phyloP scores from a whole-genome alignment of 2,797 vertebrate species.

The Pseudocheirus occidentalis region DNA sequence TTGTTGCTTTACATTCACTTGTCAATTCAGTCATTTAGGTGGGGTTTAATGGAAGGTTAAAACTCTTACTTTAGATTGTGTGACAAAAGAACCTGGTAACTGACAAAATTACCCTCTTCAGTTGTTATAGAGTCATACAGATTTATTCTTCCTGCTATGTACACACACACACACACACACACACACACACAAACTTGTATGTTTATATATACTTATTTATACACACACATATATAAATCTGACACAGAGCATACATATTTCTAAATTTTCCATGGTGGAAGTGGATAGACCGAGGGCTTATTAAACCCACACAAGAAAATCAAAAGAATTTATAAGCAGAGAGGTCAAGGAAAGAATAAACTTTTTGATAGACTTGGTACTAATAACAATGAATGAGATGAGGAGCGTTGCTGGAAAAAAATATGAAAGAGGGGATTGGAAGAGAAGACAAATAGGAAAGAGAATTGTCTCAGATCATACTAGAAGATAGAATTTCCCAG shows the following conservation, averaged over 20 bases:
- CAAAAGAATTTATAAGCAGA: background rate
- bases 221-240: background rate
- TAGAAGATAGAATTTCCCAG: background rate
- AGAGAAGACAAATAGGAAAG: background rate
- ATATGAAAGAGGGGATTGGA: background rate
- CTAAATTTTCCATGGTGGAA: background rate
- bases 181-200: no score
- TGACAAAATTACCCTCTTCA: no score
- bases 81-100: background rate
- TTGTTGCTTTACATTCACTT: background rate
- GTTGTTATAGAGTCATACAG: background rate
- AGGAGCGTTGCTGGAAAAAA: background rate
- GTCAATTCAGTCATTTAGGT: background rate
- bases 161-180: no score
- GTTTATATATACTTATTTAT: no score
- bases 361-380: background rate
- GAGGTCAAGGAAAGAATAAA: background rate
- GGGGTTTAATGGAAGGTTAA: background rate
- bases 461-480: background rate
- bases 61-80: background rate
- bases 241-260: background rate
- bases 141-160: background rate
- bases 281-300: background rate
- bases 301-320: background rate
- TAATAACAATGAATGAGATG: background rate